Evolutionary conservation across 2,888 invertebrate genomes (phyloP).

Genomic region (Apocheima hispidaria): DNA sequence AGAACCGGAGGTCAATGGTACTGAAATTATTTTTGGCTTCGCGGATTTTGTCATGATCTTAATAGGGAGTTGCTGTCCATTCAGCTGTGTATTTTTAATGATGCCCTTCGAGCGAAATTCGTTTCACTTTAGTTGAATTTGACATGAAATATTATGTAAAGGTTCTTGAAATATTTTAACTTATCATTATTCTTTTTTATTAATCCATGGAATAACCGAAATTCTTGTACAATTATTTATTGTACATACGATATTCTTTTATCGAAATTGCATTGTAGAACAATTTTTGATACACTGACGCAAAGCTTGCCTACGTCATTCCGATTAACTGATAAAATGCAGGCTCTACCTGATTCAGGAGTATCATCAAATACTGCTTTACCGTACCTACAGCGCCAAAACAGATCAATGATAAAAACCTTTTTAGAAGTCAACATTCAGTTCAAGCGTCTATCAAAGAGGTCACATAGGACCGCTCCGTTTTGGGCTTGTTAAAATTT

Average conservation of each 20-base stretch:
- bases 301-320: constrained; percentile 25
- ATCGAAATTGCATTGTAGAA: constrained; percentile 5
- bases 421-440: background rate
- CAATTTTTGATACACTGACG: constrained; percentile 19
- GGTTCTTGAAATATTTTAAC: background rate
- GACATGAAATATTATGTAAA: background rate
- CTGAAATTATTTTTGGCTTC: constrained; percentile 55
- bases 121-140: constrained; percentile 28
- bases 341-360: constrained; percentile 3
- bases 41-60: constrained; percentile 49
- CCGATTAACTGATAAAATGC: constrained; percentile 27
- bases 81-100: constrained; percentile 31
- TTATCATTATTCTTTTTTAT: background rate
- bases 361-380: constrained; percentile 1
- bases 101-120: constrained; percentile 19
- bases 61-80: constrained; percentile 33
- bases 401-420: background rate
- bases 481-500: background rate
- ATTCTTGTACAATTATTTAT: too few species aligned
- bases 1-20: constrained; percentile 64
- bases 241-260: background rate
- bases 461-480: background rate
- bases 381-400: background rate
- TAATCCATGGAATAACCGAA: too few species aligned
- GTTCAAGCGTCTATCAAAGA: background rate